These are phyloP conservation scores for Oreochromis spilurus DNA, from an alignment of 2,113 vertebrate species.

Conservation along the genomic window DNA sequence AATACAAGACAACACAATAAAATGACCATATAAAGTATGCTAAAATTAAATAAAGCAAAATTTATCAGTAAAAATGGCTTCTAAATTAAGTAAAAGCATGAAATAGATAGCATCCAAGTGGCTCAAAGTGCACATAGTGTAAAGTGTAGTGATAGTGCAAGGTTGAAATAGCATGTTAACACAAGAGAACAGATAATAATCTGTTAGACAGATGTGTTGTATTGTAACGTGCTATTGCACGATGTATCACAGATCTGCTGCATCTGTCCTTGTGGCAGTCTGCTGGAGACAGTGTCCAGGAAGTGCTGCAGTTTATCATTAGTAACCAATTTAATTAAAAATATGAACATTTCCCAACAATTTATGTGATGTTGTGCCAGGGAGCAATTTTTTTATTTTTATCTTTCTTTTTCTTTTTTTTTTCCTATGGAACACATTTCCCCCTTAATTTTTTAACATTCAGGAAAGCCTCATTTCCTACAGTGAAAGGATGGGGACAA, in stretches of 20 bases:
- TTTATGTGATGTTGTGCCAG: not conserved
- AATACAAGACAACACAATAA: not conserved
- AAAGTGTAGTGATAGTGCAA: not conserved
- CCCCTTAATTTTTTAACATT: not conserved
- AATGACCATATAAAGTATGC: not conserved
- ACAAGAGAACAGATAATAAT: not conserved
- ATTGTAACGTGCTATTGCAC: accelerated
- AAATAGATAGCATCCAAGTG: not conserved
- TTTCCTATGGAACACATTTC: accelerated
- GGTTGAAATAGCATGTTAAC: not conserved
- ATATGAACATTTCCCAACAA: not conserved
- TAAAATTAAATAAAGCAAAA: not conserved
- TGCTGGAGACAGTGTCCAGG: not conserved
- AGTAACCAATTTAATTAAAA: not conserved
- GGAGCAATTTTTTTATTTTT: not conserved
- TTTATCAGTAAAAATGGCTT: not conserved
- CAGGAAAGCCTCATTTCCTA: no score
- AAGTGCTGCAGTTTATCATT: not conserved
- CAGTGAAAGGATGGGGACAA: not conserved
- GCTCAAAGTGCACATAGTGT: not conserved
- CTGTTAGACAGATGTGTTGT: not conserved
- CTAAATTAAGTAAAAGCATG: not conserved
- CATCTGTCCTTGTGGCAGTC: not conserved
- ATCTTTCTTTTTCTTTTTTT: not conserved
- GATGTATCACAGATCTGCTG: not conserved